Percentiles rank a stretch among this genome's conserved stretches.
phyloP scores from a whole-genome alignment of 2,113 vertebrate genomes.

The Calyptommatus sinebrachiatus region DNA sequence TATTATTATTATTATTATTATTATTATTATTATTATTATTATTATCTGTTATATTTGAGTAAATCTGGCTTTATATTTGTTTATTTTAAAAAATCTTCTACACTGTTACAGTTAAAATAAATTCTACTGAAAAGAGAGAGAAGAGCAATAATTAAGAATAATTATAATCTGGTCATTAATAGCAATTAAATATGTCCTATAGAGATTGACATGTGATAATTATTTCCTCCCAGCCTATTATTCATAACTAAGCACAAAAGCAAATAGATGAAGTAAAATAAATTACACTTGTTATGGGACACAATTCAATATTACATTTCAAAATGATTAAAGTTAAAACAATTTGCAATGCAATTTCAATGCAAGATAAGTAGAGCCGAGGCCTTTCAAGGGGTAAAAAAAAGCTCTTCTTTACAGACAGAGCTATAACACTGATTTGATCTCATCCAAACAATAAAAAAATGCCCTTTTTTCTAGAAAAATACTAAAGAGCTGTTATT shows the following conservation, averaged over 20 bases:
- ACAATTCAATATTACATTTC: conserved; percentile 43
- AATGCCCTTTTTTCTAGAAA: not conserved
- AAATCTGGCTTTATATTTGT: no score
- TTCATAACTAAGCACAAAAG: conserved; percentile 67
- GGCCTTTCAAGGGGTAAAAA: conserved; percentile 49
- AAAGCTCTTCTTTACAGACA: conserved; percentile 27
- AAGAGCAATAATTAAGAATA: conserved; percentile 39
- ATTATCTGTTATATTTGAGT: no score
- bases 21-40: no score
- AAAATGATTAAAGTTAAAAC: conserved; percentile 59
- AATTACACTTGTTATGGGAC: conserved; percentile 45
- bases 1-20: no score
- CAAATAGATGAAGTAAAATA: conserved; percentile 51
- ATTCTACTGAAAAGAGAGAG: conserved; percentile 41
- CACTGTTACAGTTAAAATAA: not conserved
- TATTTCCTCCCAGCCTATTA: conserved; percentile 66
- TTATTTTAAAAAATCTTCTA: no score
- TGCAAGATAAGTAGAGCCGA: conserved; percentile 37
- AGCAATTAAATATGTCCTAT: conserved; percentile 49
- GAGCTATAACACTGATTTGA: conserved; percentile 32
- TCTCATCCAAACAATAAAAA: conserved; percentile 4
- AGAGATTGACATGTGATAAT: conserved; percentile 55
- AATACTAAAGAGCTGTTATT: not conserved
- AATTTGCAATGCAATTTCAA: conserved; percentile 41
- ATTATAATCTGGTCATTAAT: conserved; percentile 49